Conservation (phyloP, 2,888 invertebrate species). For the Pristionchus fissidentatus region DNA sequence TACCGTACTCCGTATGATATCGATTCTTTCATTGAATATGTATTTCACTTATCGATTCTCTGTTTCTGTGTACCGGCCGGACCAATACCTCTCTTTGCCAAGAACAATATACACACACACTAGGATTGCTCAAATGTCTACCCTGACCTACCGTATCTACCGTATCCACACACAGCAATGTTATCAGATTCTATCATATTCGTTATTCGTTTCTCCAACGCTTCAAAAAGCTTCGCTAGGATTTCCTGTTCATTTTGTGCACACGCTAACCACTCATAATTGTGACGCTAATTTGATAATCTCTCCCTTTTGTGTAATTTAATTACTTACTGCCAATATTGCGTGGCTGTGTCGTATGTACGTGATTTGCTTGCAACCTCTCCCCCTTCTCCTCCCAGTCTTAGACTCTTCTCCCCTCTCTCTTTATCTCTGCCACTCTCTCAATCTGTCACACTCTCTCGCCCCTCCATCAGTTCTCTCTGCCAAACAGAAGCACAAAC, state of each 20-base stretch:
- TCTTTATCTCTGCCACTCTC: conserved; percentile 10
- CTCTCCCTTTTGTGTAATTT: conserved; percentile 4
- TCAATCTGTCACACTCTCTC: conserved; percentile 29
- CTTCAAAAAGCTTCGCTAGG: conserved; percentile 42
- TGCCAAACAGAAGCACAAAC: conserved; percentile 33
- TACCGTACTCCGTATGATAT: conserved; percentile 34
- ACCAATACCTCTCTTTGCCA: conserved; percentile 26
- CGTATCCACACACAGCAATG: conserved; percentile 8
- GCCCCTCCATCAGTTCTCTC: background rate
- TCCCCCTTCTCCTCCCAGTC: background rate
- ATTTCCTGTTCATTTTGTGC: conserved; percentile 46
- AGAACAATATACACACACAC: background rate
- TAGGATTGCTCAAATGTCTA: conserved; percentile 11
- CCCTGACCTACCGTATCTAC: conserved; percentile 33
- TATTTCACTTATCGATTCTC: conserved; percentile 16
- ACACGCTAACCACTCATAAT: conserved; percentile 39
- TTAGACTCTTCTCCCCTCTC: background rate
- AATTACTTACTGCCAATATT: conserved; percentile 44
- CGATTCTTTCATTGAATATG: conserved; percentile 2
- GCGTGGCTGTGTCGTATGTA: conserved; percentile 19
- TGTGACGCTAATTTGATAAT: conserved; percentile 30
- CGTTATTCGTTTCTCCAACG: conserved; percentile 3
- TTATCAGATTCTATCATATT: conserved; percentile 7
- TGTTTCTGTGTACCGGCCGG: background rate
- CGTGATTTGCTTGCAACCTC: conserved; percentile 22